A percentile compares a stretch with the other conserved stretches of the same genome.
Conservation (phyloP, 2,113 vertebrate genomes). For the Brachypodius melanocephalos region DNA sequence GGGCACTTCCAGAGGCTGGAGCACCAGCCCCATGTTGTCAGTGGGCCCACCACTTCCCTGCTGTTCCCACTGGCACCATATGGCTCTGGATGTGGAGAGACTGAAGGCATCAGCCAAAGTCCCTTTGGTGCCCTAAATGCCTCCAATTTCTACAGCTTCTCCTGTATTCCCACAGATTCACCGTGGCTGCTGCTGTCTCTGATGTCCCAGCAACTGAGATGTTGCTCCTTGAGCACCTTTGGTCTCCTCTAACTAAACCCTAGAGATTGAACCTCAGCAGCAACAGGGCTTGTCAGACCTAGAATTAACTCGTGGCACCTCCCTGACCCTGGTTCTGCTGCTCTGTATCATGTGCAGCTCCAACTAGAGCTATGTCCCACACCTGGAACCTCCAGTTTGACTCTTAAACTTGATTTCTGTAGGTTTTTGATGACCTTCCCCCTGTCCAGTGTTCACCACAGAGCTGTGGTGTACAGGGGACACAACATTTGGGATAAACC, state of each 20-base stretch:
- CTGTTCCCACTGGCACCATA: rapidly evolving
- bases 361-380: neutral
- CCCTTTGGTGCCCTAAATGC: neutral
- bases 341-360: neutral
- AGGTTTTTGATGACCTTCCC: neutral
- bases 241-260: neutral
- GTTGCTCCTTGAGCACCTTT: neutral
- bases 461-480: neutral
- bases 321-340: rapidly evolving
- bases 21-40: rapidly evolving
- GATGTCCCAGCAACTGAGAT: neutral
- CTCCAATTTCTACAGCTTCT: neutral
- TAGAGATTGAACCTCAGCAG: neutral
- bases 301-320: neutral
- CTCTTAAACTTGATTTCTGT: neutral
- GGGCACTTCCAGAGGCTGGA: neutral
- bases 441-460: neutral
- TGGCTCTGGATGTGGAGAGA: neutral
- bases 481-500: neutral
- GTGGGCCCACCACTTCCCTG: neutral
- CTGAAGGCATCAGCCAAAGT: neutral
- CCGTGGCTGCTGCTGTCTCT: neutral
- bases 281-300: neutral
- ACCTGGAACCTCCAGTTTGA: neutral
- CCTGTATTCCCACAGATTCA: neutral